phyloP scores from a whole-genome alignment of 2,888 invertebrate species.

The Hydropsyche betteni region DNA sequence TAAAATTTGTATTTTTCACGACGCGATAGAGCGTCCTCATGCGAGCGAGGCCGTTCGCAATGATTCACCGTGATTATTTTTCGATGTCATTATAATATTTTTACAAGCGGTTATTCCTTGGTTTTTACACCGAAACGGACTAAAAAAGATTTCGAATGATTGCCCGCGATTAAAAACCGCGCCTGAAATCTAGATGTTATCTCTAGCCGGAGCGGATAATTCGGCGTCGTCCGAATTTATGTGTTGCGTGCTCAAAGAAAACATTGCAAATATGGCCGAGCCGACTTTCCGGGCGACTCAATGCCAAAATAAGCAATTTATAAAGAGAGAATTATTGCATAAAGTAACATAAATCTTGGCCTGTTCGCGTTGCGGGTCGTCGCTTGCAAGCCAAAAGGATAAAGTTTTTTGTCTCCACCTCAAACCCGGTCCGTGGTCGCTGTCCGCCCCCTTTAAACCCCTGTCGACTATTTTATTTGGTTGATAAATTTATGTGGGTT shows the following conservation, averaged over 20 bases:
- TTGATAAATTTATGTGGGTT: constrained; percentile 41
- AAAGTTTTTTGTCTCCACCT: constrained; percentile 42
- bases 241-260: background rate
- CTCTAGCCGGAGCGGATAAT: too few species aligned
- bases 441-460: constrained; percentile 38
- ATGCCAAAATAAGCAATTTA: constrained; percentile 52
- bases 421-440: constrained; percentile 11
- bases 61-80: too few species aligned
- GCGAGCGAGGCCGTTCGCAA: too few species aligned
- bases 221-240: background rate
- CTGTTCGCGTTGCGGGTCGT: constrained; percentile 44
- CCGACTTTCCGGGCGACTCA: constrained; percentile 27
- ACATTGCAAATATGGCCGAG: background rate
- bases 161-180: too few species aligned
- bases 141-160: too few species aligned
- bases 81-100: too few species aligned
- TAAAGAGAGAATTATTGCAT: constrained; percentile 51
- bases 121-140: too few species aligned
- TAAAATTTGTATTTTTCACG: too few species aligned
- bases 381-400: constrained; percentile 50
- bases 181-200: too few species aligned
- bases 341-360: constrained; percentile 50
- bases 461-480: constrained; percentile 41
- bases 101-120: too few species aligned
- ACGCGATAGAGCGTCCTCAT: too few species aligned